A percentile compares a stretch with the other conserved stretches of the same genome.
These are phyloP conservation scores for Trachelus stipa DNA, from an alignment of 2,888 invertebrate species.

Conservation along the genomic window DNA sequence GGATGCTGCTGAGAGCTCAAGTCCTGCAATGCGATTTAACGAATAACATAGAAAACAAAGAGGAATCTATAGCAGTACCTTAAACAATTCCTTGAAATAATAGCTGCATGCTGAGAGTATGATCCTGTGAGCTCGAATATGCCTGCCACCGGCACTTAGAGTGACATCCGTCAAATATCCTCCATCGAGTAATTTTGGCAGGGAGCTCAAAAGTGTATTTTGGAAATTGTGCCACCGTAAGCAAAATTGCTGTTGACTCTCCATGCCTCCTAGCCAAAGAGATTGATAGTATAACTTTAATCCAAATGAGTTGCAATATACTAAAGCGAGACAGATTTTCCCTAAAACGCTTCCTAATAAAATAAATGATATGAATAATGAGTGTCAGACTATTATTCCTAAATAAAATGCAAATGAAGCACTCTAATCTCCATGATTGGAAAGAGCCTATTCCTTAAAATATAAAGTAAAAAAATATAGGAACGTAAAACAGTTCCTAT, in stretches of 20 bases:
- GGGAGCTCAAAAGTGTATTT: conserved; percentile 81
- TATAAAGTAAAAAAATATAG: conserved; percentile 7
- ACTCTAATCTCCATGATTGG: not conserved
- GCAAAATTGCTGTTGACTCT: conserved; percentile 82
- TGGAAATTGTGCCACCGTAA: conserved; percentile 86
- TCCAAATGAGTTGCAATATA: not conserved
- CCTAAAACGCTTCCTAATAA: not conserved
- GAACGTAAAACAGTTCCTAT: conserved; percentile 30
- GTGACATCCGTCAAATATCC: conserved; percentile 90
- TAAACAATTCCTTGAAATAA: conserved; percentile 90
- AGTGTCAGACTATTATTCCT: not conserved
- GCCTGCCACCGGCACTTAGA: conserved; percentile 84
- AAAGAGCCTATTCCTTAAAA: not conserved
- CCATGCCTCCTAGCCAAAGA: conserved; percentile 69
- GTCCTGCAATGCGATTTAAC: conserved; percentile 68
- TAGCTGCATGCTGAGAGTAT: conserved; percentile 91
- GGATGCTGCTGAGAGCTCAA: conserved; percentile 78
- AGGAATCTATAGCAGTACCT: conserved; percentile 68
- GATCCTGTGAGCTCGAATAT: conserved; percentile 86
- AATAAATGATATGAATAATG: not conserved
- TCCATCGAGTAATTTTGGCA: conserved; percentile 82
- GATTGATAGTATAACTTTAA: not conserved
- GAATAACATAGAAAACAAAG: conserved; percentile 14
- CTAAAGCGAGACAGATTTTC: not conserved
- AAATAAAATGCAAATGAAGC: conserved; percentile 28